phyloP scores from a whole-genome alignment of 2,113 vertebrate species.

The Poecile atricapillus region DNA sequence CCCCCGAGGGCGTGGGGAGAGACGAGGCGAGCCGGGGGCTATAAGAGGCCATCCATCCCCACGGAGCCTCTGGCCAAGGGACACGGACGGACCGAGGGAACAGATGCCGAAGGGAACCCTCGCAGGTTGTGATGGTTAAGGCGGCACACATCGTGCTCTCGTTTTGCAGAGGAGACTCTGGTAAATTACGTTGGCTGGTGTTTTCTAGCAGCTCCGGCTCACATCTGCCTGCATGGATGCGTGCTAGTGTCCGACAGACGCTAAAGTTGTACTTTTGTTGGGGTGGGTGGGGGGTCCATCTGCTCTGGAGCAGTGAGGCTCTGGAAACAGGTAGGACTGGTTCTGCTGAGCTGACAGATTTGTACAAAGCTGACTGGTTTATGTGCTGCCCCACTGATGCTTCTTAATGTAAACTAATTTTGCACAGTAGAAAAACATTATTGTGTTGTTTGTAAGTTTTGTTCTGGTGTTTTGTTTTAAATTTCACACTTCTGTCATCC shows the following conservation, averaged over 20 bases:
- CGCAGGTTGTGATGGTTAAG: not conserved
- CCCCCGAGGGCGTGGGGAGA: not conserved
- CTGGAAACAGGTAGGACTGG: conserved; percentile 41
- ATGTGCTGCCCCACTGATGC: not conserved
- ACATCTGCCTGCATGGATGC: not conserved
- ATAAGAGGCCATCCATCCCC: not conserved
- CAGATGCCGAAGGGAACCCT: not conserved
- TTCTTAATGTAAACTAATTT: not conserved
- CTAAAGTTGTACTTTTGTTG: accelerated
- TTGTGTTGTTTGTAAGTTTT: not conserved
- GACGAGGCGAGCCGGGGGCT: not conserved
- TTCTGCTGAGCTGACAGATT: conserved; percentile 21
- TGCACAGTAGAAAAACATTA: not conserved
- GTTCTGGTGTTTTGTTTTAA: not conserved
- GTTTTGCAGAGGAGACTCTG: not conserved
- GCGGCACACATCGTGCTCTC: accelerated
- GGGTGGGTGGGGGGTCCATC: not conserved
- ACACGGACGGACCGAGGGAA: accelerated
- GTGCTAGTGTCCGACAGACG: not conserved
- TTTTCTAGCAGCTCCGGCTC: not conserved
- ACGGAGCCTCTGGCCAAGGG: not conserved
- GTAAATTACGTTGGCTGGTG: not conserved
- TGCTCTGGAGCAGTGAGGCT: not conserved
- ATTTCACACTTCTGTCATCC: accelerated
- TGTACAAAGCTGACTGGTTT: not conserved